Conservation (phyloP, 2,113 vertebrate genomes). For the Rallus limicola region DNA sequence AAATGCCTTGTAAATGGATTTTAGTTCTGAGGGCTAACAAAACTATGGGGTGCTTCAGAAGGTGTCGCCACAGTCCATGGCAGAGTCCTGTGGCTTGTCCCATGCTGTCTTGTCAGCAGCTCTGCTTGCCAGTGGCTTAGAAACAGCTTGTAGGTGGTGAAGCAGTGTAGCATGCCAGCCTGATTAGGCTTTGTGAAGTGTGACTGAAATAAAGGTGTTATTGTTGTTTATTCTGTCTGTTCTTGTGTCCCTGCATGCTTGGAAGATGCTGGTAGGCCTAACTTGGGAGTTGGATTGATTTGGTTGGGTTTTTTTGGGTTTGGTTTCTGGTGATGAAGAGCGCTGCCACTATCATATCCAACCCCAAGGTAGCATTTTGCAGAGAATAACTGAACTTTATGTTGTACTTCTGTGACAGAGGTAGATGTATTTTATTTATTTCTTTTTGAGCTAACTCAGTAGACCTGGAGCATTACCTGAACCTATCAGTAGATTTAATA, state of each 20-base stretch:
- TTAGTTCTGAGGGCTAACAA: neutral
- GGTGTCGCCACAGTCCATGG: neutral
- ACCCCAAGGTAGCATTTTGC: neutral
- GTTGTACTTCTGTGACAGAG: neutral
- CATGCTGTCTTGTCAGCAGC: neutral
- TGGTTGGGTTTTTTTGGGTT: neutral
- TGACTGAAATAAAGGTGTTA: neutral
- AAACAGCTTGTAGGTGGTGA: neutral
- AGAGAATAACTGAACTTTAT: neutral
- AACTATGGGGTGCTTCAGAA: neutral
- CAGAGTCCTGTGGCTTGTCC: neutral
- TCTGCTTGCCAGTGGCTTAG: neutral
- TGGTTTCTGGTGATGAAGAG: neutral
- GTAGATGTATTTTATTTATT: neutral
- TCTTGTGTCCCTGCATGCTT: accelerated
- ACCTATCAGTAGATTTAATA: neutral
- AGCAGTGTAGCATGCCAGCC: neutral
- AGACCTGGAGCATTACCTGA: neutral
- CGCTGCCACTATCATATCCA: neutral
- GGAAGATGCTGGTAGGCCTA: neutral
- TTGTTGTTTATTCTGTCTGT: neutral
- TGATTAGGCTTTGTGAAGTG: neutral
- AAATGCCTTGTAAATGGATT: neutral
- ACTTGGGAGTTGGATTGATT: neutral
- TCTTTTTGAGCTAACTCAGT: neutral